These are phyloP conservation scores for Periparus ater DNA, from an alignment of 2,797 vertebrate genomes.

Conservation along the genomic window DNA sequence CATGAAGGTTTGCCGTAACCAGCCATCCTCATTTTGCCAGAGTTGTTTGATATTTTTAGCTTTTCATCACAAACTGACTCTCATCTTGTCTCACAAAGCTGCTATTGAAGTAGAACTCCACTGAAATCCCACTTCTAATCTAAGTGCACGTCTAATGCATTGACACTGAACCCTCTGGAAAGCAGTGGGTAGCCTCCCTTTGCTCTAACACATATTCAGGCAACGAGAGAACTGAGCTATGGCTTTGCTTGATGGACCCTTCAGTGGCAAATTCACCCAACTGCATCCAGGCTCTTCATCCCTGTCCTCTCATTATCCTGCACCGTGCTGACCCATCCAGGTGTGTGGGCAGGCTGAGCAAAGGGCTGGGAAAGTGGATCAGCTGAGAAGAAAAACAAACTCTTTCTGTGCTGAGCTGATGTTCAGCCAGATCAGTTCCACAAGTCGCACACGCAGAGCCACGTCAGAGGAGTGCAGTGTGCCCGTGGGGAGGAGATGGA, in stretches of 20 bases:
- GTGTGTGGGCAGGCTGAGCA: background rate
- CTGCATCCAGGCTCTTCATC: rapidly evolving
- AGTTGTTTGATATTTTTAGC: background rate
- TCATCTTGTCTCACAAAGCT: background rate
- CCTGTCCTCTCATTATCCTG: background rate
- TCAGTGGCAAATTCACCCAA: background rate
- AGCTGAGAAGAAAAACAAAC: background rate
- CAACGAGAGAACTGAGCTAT: background rate
- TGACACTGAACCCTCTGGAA: background rate
- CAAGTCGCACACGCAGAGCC: background rate
- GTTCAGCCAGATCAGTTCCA: background rate
- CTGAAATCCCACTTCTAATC: background rate
- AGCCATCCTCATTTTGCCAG: background rate
- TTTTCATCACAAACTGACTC: background rate
- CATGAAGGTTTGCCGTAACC: background rate
- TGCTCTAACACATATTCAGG: background rate
- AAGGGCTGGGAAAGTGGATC: background rate
- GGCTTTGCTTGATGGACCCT: background rate
- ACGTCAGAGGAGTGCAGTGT: rapidly evolving
- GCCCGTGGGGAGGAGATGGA: background rate
- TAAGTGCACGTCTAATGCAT: background rate
- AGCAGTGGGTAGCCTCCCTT: background rate
- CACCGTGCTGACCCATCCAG: background rate
- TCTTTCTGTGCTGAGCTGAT: background rate
- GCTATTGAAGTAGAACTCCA: background rate